Evolutionary conservation across 2,888 invertebrate species (phyloP).

Genomic region (Nymphalis polychloros): DNA sequence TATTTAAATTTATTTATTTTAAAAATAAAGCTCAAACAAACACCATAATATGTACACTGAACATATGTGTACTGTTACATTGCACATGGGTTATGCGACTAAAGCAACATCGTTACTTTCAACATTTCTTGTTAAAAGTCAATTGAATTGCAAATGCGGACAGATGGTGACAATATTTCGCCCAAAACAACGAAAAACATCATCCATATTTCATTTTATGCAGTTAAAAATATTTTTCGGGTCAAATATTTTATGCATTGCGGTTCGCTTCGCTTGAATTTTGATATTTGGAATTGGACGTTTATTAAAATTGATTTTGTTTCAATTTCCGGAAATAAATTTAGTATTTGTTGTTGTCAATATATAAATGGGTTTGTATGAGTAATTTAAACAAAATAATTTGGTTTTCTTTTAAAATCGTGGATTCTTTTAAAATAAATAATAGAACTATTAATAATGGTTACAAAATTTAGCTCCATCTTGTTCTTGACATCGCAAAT

Average conservation of each 20-base stretch:
- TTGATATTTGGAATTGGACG: neutral
- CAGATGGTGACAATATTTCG: conserved; percentile 16
- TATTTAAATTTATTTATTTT: no score
- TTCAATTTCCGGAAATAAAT: neutral
- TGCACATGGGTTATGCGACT: neutral
- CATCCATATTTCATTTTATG: conserved; percentile 23
- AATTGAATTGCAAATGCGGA: conserved; percentile 23
- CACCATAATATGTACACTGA: no score
- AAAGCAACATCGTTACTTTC: conserved; percentile 9
- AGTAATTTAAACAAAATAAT: neutral
- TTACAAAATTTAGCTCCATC: no score
- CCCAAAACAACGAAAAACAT: conserved; percentile 27
- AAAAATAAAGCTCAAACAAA: no score
- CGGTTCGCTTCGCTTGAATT: neutral
- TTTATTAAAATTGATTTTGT: neutral
- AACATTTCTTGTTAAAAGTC: conserved; percentile 7
- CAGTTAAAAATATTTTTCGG: conserved; percentile 11
- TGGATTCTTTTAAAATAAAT: no score
- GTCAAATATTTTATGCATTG: conserved; percentile 10
- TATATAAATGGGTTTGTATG: neutral
- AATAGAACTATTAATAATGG: no score
- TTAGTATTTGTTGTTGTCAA: neutral
- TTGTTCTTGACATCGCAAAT: no score
- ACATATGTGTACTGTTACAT: neutral
- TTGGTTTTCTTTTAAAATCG: neutral